Evolutionary conservation across 2,888 invertebrate genomes (phyloP).

Genomic region (Notocelia uddmanniana): DNA sequence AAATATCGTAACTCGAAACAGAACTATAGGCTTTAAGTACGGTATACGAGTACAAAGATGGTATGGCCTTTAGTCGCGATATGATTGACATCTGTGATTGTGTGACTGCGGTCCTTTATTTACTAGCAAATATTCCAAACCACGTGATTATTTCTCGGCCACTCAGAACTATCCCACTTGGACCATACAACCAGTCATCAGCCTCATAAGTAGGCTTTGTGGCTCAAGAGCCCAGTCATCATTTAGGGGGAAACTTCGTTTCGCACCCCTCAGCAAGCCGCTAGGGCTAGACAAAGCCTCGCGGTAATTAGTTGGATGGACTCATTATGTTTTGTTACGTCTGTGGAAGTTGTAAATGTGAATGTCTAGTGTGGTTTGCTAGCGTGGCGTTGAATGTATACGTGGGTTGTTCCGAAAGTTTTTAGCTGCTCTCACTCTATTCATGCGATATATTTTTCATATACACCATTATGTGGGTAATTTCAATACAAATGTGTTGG

Average conservation of each 20-base stretch:
- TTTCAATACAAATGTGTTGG: too few relatives aligned
- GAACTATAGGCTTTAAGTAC: too few relatives aligned
- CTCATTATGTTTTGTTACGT: neutral
- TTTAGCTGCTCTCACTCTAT: too few relatives aligned
- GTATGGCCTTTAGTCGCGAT: too few relatives aligned
- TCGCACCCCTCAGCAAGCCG: conserved; percentile 20
- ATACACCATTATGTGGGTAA: too few relatives aligned
- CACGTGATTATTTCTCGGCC: neutral
- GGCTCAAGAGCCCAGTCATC: conserved; percentile 29
- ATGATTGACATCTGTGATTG: too few relatives aligned
- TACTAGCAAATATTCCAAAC: neutral
- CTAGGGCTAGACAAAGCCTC: conserved; percentile 6
- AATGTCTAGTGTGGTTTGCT: neutral
- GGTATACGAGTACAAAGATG: too few relatives aligned
- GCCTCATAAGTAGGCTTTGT: conserved; percentile 53
- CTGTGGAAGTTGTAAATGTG: neutral
- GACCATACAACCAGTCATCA: conserved; percentile 47
- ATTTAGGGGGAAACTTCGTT: conserved; percentile 32
- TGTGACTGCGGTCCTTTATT: too few relatives aligned
- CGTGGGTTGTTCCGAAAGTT: too few relatives aligned
- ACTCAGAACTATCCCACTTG: conserved; percentile 6
- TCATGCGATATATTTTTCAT: too few relatives aligned
- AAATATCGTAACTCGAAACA: too few relatives aligned
- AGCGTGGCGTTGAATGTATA: too few relatives aligned
- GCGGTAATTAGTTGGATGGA: conserved; percentile 1